A percentile compares a stretch with the other conserved stretches of the same genome.
phyloP scores from a whole-genome alignment of 2,113 vertebrate species.

The Jacana jacana region DNA sequence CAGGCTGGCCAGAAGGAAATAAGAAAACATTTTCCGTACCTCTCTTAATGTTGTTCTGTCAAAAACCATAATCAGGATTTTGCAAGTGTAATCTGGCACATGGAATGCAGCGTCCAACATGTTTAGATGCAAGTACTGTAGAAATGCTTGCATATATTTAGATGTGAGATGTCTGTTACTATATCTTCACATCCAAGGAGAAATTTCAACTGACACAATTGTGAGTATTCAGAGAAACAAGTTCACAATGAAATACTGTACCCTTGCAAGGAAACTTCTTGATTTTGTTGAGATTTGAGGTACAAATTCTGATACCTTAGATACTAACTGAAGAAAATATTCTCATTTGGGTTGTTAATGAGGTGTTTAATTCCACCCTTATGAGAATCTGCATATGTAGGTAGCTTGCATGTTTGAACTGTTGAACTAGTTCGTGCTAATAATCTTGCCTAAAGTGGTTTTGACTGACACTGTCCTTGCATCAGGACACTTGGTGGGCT shows the following conservation, averaged over 20 bases:
- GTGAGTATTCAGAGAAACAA: neutral
- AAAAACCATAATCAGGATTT: neutral
- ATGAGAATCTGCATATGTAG: neutral
- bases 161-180: neutral
- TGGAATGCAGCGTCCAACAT: neutral
- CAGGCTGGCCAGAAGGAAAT: neutral
- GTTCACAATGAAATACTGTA: neutral
- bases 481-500: neutral
- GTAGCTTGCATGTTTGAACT: neutral
- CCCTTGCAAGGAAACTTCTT: neutral
- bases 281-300: neutral
- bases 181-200: neutral
- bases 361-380: neutral
- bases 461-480: neutral
- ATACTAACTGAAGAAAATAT: neutral
- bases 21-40: neutral
- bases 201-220: neutral
- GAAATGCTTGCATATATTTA: neutral
- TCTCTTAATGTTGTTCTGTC: neutral
- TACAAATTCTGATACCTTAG: neutral
- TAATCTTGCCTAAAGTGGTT: neutral
- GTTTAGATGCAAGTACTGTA: neutral
- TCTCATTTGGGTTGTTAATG: neutral
- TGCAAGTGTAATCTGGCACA: rapidly evolving
- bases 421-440: neutral